These are phyloP conservation scores for Azorinus chamasolen DNA, from an alignment of 2,888 invertebrate species.

Conservation along the genomic window DNA sequence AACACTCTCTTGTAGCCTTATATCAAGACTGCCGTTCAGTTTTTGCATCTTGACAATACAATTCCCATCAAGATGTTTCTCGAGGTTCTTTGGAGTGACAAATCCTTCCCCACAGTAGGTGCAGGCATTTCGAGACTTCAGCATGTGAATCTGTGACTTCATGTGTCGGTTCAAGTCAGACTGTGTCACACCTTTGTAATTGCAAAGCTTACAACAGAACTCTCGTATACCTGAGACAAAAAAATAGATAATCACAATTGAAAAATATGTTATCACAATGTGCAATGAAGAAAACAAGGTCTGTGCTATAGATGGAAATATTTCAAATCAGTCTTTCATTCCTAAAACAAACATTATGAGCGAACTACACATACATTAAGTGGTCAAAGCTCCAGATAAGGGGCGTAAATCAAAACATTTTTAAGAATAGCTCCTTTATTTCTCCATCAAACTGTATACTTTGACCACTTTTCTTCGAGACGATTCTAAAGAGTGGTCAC, in stretches of 20 bases:
- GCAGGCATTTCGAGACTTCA: conserved; percentile 85
- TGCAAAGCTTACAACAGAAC: conserved; percentile 86
- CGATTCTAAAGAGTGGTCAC: too few species aligned
- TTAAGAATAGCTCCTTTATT: too few species aligned
- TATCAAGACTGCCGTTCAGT: conserved; percentile 60
- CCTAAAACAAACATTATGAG: too few species aligned
- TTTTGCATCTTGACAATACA: conserved; percentile 76
- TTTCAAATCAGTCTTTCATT: too few species aligned
- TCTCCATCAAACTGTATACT: too few species aligned
- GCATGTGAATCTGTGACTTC: conserved; percentile 86
- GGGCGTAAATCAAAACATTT: too few species aligned
- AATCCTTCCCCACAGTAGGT: conserved; percentile 85
- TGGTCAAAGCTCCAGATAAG: too few species aligned
- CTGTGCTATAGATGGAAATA: too few species aligned
- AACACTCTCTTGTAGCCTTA: conserved; percentile 48
- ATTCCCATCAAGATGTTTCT: conserved; percentile 87
- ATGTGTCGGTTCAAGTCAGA: conserved; percentile 87
- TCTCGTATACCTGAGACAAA: conserved; percentile 85
- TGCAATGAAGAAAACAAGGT: too few species aligned
- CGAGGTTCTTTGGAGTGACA: conserved; percentile 83
- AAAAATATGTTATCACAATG: too few species aligned
- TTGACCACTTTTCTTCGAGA: too few species aligned
- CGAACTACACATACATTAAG: too few species aligned
- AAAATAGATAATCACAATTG: neutral
- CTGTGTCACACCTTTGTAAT: conserved; percentile 87